Conservation (phyloP, 2,797 vertebrate genomes). For the Siniperca undulata region DNA sequence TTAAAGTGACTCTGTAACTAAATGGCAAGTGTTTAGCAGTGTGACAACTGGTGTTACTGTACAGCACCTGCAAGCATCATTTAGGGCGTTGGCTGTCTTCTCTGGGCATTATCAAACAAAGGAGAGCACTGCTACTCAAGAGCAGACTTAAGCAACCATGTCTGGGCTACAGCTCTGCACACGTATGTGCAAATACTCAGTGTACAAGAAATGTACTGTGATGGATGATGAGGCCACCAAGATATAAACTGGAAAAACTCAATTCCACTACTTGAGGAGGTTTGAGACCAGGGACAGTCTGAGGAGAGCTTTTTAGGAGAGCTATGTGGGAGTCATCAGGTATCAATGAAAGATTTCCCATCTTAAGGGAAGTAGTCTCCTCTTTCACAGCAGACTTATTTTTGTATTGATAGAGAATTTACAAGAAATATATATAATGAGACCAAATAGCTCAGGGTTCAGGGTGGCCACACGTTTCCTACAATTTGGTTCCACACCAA, state of each 20-base stretch:
- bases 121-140: conserved; percentile 56
- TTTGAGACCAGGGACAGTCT: background rate
- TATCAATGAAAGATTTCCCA: conserved; percentile 21
- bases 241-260: conserved; percentile 47
- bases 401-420: conserved; percentile 5
- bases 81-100: conserved; percentile 78
- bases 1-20: conserved; percentile 29
- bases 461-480: conserved; percentile 41
- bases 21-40: conserved; percentile 45
- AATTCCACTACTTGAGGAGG: conserved; percentile 7
- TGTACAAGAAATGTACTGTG: conserved; percentile 2
- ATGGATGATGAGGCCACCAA: conserved; percentile 28
- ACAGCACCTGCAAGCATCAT: conserved; percentile 71
- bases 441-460: conserved; percentile 9
- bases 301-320: background rate
- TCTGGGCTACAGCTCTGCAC: conserved; percentile 58
- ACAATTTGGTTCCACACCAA: conserved; percentile 33
- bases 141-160: conserved; percentile 58
- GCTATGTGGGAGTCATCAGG: conserved; percentile 6
- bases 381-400: background rate
- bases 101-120: conserved; percentile 76
- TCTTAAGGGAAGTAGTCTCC: background rate
- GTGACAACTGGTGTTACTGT: conserved; percentile 65
- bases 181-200: conserved; percentile 23
- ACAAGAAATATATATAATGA: conserved; percentile 3